Conservation (phyloP, 2,888 invertebrate species). For the Cryptocheilus praepositus region DNA sequence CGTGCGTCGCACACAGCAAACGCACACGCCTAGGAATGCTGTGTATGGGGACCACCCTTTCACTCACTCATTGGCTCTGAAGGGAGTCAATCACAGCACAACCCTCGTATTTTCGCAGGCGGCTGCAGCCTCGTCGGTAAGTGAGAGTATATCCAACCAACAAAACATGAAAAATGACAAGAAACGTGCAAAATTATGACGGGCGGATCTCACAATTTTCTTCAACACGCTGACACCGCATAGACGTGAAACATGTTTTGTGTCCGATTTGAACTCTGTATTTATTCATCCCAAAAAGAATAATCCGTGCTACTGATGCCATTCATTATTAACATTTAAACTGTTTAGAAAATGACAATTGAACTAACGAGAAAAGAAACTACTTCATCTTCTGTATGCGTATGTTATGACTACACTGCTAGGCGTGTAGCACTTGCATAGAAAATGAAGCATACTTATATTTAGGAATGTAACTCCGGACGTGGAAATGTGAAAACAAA, state of each 20-base stretch:
- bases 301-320: constrained; percentile 44
- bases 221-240: constrained; percentile 48
- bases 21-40: constrained; percentile 71
- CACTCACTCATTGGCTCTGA: constrained; percentile 71
- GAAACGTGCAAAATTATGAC: constrained; percentile 57
- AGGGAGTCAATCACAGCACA: constrained; percentile 71
- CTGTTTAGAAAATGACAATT: constrained; percentile 29
- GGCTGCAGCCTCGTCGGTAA: constrained; percentile 69
- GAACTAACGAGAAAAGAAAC: constrained; percentile 34
- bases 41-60: constrained; percentile 69
- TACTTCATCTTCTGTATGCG: constrained; percentile 43
- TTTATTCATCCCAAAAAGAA: constrained; percentile 1
- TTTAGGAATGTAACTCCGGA: neutral
- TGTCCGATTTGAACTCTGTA: constrained; percentile 31
- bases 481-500: neutral
- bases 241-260: constrained; percentile 49
- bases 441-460: constrained; percentile 12
- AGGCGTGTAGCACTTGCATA: constrained; percentile 24
- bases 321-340: constrained; percentile 37
- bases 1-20: constrained; percentile 72
- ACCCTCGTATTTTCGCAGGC: constrained; percentile 69
- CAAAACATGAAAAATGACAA: constrained; percentile 58
- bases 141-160: constrained; percentile 70
- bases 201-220: constrained; percentile 51
- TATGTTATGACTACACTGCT: constrained; percentile 45